Conservation (phyloP, 2,888 invertebrate species). For the Lycophotia porphyrea region DNA sequence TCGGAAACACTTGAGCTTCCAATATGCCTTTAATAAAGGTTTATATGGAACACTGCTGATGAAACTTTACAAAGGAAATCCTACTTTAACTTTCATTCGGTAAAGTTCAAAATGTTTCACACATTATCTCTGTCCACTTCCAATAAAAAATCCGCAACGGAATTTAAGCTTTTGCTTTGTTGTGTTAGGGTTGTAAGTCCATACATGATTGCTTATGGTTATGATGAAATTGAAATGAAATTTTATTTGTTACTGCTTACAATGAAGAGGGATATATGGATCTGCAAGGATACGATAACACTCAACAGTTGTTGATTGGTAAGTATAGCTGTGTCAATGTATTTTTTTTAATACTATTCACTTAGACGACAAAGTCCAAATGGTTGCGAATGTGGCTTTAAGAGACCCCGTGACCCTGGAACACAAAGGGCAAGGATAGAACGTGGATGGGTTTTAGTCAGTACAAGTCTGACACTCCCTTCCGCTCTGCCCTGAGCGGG, state of each 20-base stretch:
- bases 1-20: constrained; percentile 62
- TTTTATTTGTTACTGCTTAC: constrained; percentile 75
- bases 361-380: background rate
- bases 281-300: constrained; percentile 84
- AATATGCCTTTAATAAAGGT: constrained; percentile 46
- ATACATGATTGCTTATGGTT: constrained; percentile 29
- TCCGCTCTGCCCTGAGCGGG: too few species aligned
- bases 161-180: constrained; percentile 24
- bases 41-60: constrained; percentile 26
- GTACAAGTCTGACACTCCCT: too few species aligned
- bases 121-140: constrained; percentile 17
- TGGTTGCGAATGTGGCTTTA: too few species aligned
- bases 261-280: constrained; percentile 80
- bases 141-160: constrained; percentile 3
- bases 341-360: constrained; percentile 7
- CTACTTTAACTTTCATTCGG: background rate
- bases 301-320: constrained; percentile 84
- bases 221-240: constrained; percentile 52
- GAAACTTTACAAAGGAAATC: constrained; percentile 17
- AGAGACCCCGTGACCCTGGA: too few species aligned
- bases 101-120: constrained; percentile 14
- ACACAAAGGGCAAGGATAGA: too few species aligned
- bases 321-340: constrained; percentile 67
- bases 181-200: constrained; percentile 25
- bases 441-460: too few species aligned